Conservation (phyloP, 2,888 invertebrate species). For the Periphyllus acericola region DNA sequence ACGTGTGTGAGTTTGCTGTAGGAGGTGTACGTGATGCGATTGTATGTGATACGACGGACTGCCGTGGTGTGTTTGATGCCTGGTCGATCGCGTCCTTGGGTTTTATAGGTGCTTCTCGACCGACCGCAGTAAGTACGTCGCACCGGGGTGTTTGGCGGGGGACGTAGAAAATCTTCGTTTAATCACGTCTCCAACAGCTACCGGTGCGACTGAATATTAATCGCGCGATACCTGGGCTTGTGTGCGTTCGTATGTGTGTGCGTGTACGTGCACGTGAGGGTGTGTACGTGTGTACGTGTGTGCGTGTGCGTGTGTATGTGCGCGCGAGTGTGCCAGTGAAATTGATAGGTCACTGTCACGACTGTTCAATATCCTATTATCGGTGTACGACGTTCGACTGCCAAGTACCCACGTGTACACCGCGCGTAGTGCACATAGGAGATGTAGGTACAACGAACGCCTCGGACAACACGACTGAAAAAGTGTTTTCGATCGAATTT, state of each 20-base stretch:
- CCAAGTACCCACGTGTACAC: not conserved
- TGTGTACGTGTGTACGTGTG: no score
- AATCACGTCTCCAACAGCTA: constrained; percentile 47
- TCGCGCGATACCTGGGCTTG: not conserved
- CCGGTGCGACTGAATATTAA: constrained; percentile 40
- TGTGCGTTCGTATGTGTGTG: not conserved
- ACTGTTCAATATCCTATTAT: not conserved
- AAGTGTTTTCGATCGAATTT: not conserved
- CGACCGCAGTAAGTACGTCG: not conserved
- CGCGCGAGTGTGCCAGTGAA: not conserved
- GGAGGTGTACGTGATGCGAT: no score
- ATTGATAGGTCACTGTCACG: not conserved
- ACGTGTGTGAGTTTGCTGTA: not conserved
- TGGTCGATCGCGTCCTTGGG: constrained; percentile 29
- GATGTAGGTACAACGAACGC: not conserved
- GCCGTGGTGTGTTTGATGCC: constrained; percentile 39
- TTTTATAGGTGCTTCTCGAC: constrained; percentile 27
- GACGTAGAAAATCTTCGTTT: constrained; percentile 19
- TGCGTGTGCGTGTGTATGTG: no score
- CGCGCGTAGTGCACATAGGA: not conserved
- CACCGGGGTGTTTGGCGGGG: not conserved
- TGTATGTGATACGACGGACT: not conserved
- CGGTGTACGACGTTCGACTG: not conserved
- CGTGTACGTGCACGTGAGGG: no score
- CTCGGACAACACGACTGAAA: not conserved